Percentiles rank a stretch among this genome's conserved stretches.
phyloP scores from a whole-genome alignment of 2,113 vertebrate genomes.

The Trochalopteron elliotii region DNA sequence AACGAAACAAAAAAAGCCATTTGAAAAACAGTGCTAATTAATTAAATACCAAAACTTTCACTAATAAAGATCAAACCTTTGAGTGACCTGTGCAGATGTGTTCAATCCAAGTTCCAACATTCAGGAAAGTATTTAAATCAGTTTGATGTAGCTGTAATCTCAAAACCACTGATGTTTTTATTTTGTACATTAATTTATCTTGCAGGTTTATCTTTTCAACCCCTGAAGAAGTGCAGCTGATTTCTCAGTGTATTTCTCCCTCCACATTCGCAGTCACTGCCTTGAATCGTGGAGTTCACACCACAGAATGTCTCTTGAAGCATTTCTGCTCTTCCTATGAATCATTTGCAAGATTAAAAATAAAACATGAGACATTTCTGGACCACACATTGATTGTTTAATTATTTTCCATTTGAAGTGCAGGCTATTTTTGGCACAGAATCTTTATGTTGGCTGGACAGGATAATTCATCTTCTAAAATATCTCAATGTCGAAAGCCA shows the following conservation, averaged over 20 bases:
- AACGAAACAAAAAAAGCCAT: no score
- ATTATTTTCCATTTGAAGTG: slow-evolving; percentile 15
- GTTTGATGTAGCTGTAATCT: background rate
- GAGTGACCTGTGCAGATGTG: background rate
- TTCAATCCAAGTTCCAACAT: background rate
- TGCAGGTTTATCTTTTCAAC: background rate
- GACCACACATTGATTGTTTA: background rate
- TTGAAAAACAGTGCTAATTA: background rate
- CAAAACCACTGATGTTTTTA: background rate
- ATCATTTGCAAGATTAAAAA: background rate
- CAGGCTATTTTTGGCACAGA: background rate
- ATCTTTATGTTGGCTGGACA: background rate
- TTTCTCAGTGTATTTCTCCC: background rate
- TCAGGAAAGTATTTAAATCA: background rate
- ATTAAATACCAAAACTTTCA: background rate
- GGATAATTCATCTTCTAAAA: background rate
- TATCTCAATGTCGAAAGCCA: background rate
- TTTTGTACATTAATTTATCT: background rate
- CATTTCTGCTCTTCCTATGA: background rate
- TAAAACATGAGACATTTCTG: background rate
- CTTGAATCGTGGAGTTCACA: background rate
- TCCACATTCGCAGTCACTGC: background rate
- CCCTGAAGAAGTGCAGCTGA: background rate
- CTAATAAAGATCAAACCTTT: background rate
- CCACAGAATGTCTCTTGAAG: background rate